Percentiles rank a stretch among this genome's conserved stretches.
Evolutionary conservation across 2,797 vertebrate genomes (phyloP).

Genomic region (Arremon brunneinucha): DNA sequence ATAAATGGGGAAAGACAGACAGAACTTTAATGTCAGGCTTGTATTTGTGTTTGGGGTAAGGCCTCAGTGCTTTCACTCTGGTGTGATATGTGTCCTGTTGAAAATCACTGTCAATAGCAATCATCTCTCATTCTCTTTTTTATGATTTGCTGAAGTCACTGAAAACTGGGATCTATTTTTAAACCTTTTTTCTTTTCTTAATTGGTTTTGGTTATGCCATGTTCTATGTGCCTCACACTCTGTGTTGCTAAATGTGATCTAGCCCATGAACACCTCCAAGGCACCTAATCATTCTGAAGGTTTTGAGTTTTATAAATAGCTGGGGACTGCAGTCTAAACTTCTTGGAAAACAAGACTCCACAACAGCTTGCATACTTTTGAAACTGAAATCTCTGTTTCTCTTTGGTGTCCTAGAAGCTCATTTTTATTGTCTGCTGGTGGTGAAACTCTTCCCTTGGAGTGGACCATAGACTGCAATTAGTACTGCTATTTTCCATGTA

Average conservation of each 20-base stretch:
- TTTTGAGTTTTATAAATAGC: not conserved
- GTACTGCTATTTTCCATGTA: not conserved
- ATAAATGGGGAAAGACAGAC: not conserved
- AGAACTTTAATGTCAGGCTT: not conserved
- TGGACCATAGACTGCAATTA: not conserved
- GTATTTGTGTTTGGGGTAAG: not conserved
- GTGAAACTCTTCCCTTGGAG: not conserved
- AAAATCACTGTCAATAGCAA: not conserved
- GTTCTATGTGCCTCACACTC: fast-evolving
- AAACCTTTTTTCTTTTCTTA: not conserved
- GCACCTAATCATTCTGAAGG: not conserved
- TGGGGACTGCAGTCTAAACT: not conserved
- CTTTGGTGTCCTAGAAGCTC: not conserved
- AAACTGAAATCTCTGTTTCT: not conserved
- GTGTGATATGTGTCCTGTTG: not conserved
- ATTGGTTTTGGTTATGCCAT: not conserved
- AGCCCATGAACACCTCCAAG: fast-evolving
- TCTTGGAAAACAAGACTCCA: not conserved
- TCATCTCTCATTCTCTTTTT: not conserved
- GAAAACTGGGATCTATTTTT: not conserved
- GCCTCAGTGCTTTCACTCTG: not conserved
- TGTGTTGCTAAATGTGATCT: not conserved
- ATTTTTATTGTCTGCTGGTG: not conserved
- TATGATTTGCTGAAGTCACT: not conserved
- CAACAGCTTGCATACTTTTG: not conserved